Percentiles rank a stretch among this genome's conserved stretches.
Conservation (phyloP, 2,113 vertebrate genomes). For the Gulo gulo region DNA sequence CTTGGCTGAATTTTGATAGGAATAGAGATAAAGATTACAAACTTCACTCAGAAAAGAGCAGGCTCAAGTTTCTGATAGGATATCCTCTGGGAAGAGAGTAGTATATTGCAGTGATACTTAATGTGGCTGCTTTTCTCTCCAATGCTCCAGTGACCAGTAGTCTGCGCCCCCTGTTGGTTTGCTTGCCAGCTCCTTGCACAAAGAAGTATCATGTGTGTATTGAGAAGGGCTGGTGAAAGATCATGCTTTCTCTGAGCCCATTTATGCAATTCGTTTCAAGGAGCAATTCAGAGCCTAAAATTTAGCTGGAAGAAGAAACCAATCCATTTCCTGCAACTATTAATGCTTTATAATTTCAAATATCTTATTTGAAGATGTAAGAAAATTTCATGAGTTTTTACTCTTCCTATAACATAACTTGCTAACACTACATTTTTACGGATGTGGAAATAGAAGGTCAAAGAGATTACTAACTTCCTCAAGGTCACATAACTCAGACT, state of each 20-base stretch:
- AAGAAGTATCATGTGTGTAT: background rate
- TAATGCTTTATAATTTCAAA: background rate
- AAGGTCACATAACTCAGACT: background rate
- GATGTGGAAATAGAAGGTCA: background rate
- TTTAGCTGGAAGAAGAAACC: background rate
- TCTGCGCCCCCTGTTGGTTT: background rate
- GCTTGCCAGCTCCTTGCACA: background rate
- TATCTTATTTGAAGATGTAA: background rate
- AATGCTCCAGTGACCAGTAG: background rate
- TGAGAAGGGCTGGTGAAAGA: background rate
- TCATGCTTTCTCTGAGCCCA: background rate
- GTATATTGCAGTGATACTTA: background rate
- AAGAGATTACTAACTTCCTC: background rate
- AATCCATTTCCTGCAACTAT: background rate
- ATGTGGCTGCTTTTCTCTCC: background rate
- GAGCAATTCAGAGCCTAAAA: background rate
- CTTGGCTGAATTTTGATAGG: background rate
- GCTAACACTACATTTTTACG: background rate
- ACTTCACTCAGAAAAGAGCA: background rate
- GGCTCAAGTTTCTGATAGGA: conserved; percentile 37
- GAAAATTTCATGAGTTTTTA: background rate
- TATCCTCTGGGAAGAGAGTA: background rate
- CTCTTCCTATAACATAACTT: background rate
- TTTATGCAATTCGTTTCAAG: background rate
- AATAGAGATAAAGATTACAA: conserved; percentile 25